A percentile compares a stretch with the other conserved stretches of the same genome.
Conservation (phyloP, 2,113 vertebrate species). For the Bambusicola thoracicus region DNA sequence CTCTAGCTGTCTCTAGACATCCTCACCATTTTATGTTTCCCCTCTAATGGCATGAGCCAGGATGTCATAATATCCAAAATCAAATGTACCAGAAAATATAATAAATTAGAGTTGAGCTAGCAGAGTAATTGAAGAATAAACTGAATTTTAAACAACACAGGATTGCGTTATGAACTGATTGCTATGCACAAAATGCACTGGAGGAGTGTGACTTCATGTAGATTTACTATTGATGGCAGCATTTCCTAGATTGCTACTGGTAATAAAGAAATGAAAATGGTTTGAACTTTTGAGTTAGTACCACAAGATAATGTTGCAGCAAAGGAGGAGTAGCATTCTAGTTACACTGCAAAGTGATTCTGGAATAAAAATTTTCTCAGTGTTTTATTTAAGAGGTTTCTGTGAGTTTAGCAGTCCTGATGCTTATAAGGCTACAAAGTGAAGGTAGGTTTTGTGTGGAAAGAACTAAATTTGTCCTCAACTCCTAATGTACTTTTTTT, state of each 20-base stretch:
- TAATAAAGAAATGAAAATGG: slow-evolving; percentile 36
- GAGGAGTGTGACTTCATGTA: slow-evolving; percentile 24
- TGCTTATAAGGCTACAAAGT: not conserved
- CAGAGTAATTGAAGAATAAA: slow-evolving; percentile 73
- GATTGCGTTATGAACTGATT: slow-evolving; percentile 52
- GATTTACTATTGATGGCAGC: slow-evolving; percentile 61
- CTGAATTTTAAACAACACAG: slow-evolving; percentile 68
- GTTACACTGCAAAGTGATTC: not conserved
- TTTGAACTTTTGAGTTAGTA: slow-evolving; percentile 34
- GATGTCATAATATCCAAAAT: slow-evolving; percentile 68
- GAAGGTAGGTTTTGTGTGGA: not conserved
- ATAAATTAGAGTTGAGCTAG: slow-evolving; percentile 65
- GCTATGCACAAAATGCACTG: slow-evolving; percentile 47
- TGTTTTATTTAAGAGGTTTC: not conserved
- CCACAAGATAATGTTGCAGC: not conserved
- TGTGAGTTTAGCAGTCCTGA: not conserved
- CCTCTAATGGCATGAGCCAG: slow-evolving; percentile 58
- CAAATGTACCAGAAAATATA: slow-evolving; percentile 76
- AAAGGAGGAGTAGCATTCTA: not conserved
- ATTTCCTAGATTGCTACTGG: slow-evolving; percentile 39
- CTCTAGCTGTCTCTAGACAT: slow-evolving; percentile 20
- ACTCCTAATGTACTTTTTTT: not conserved
- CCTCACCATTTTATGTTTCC: slow-evolving; percentile 57
- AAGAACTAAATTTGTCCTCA: not conserved
- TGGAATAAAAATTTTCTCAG: not conserved